These are phyloP conservation scores for Spodoptera picta DNA, from an alignment of 2,888 invertebrate species.

Conservation along the genomic window DNA sequence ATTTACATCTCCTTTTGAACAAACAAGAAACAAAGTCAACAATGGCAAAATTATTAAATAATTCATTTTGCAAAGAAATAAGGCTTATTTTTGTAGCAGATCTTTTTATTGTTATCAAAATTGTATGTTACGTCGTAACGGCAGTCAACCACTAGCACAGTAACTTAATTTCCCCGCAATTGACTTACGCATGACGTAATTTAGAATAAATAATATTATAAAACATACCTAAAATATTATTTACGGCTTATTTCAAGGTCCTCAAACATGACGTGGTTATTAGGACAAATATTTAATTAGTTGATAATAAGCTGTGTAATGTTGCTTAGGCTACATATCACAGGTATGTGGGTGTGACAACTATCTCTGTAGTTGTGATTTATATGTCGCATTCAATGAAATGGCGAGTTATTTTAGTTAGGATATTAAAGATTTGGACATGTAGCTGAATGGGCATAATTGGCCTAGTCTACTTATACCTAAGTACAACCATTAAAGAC, in stretches of 20 bases:
- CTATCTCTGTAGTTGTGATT: slow-evolving; percentile 38
- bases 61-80: no score
- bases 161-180: slow-evolving; percentile 36
- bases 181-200: slow-evolving; percentile 45
- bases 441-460: no score
- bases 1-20: slow-evolving; percentile 6
- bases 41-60: no score
- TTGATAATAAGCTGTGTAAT: slow-evolving; percentile 38
- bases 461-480: no score
- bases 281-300: slow-evolving; percentile 38
- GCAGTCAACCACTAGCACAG: slow-evolving; percentile 1
- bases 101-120: no score
- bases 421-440: background rate
- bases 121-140: background rate
- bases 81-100: no score
- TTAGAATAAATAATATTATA: slow-evolving; percentile 26
- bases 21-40: no score
- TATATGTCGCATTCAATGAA: slow-evolving; percentile 29
- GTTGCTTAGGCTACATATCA: no score
- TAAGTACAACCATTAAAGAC: no score
- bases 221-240: slow-evolving; percentile 15
- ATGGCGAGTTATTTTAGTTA: slow-evolving; percentile 21
- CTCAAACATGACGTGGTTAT: slow-evolving; percentile 18
- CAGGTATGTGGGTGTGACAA: slow-evolving; percentile 55
- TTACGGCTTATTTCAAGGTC: slow-evolving; percentile 29